Evolutionary conservation across 2,113 vertebrate species (phyloP).

Genomic region (Cathartes aura): DNA sequence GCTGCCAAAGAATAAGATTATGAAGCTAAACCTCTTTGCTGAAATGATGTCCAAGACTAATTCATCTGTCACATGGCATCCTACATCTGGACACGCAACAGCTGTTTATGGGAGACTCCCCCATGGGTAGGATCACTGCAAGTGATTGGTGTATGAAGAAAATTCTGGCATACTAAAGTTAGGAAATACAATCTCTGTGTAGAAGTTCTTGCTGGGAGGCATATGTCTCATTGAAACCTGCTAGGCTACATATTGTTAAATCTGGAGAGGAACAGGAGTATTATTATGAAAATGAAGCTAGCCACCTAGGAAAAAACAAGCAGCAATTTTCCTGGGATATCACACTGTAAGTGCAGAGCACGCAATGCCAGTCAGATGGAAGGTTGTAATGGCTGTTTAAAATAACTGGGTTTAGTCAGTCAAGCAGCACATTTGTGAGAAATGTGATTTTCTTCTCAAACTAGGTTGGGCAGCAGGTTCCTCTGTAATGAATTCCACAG

Average conservation of each 20-base stretch:
- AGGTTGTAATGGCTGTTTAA: slow-evolving; percentile 1
- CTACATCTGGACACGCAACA: not conserved
- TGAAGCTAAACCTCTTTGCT: not conserved
- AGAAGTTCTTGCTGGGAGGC: not conserved
- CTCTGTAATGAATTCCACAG: not conserved
- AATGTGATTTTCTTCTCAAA: not conserved
- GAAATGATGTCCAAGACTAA: not conserved
- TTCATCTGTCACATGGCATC: not conserved
- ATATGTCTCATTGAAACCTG: not conserved
- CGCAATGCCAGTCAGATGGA: not conserved
- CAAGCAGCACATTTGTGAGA: not conserved
- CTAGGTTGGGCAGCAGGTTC: not conserved
- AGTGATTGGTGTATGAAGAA: not conserved
- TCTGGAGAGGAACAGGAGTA: not conserved
- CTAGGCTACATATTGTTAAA: not conserved
- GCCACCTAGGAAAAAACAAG: not conserved
- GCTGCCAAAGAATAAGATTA: not conserved
- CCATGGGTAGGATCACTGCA: not conserved
- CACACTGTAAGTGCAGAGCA: not conserved
- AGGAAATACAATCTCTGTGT: not conserved
- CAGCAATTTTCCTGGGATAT: not conserved
- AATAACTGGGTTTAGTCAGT: slow-evolving; percentile 27
- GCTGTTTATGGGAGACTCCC: not conserved
- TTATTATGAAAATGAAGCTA: slow-evolving; percentile 3
- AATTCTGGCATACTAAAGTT: not conserved